Base-by-base conservation (phyloP, 2,113 vertebrate genomes). In the Willisornis vidua region DNA sequence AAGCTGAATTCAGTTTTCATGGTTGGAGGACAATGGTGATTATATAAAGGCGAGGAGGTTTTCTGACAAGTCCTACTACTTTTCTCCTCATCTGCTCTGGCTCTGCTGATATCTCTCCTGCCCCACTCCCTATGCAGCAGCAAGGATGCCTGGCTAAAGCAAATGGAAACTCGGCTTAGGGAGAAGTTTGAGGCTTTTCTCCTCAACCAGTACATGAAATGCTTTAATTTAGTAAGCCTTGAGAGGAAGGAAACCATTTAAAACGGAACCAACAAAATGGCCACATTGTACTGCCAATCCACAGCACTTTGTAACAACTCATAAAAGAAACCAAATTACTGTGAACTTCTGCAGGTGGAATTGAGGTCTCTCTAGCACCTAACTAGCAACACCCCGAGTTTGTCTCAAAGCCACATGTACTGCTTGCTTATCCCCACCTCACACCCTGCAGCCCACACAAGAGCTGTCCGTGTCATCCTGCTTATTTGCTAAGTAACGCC, bases 401-500 rank as follows among this genome's bases (percentile, higher is more conserved):
- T 45, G 61, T 59, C 83, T 86, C 61, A 74, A 45, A 57, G 66
- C 68, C 83, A 74, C 26, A 24, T 22, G 84, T 59, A 72, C 73
- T 75, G 68, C 31, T 72, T 63, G 83, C 84, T 92, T 89, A 67
- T 71, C 68, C 94, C 73, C 86, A 92, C 41, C 90, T 96, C 76
- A 29, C 94, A 94, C 59, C 61, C 78, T 33, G 39, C 88, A 93
- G 88, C 95, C 95, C 80, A 95, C 95, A 17, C 70, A 57, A 52
- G 80, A 90, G 43, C 83, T 78, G 93, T 85, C 95, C 43, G 0
- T 95, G 86, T 61, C 86, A 85, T 68, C 84, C 73, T 87, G 86
- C 46, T 73, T 45, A 33, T 80, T 80, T 93, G 88, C 95, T 77
- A 74, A 63, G 46, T 81, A 89, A 93, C 96, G 94, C 94, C 92